These are phyloP conservation scores for Polyploca ridens DNA, from an alignment of 2,888 invertebrate genomes.

Conservation along the genomic window DNA sequence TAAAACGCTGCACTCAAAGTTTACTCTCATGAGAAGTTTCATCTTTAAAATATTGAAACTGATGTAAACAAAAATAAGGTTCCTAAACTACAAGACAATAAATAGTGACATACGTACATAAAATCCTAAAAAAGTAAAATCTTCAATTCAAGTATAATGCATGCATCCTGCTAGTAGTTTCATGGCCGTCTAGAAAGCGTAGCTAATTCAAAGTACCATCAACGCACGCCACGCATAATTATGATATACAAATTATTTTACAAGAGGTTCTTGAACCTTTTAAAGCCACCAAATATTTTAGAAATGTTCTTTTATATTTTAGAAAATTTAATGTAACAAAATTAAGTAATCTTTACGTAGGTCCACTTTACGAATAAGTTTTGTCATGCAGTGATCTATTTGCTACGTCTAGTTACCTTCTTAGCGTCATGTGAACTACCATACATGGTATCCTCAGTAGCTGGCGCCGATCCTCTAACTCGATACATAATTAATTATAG, in stretches of 20 bases:
- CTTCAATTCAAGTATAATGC: too few relatives aligned
- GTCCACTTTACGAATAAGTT: neutral
- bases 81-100: too few relatives aligned
- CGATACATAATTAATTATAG: neutral
- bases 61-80: too few relatives aligned
- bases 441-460: conserved; percentile 3
- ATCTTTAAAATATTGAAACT: neutral
- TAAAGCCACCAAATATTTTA: neutral
- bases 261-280: neutral
- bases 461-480: neutral
- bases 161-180: too few relatives aligned
- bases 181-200: too few relatives aligned
- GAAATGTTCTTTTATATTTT: neutral
- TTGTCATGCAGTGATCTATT: neutral
- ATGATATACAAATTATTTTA: neutral
- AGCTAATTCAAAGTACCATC: conserved; percentile 1
- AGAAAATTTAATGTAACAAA: neutral
- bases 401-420: neutral
- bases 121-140: too few relatives aligned
- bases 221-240: neutral
- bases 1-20: too few relatives aligned
- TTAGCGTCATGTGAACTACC: neutral
- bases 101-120: too few relatives aligned
- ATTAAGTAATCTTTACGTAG: neutral
- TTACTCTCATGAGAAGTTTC: too few relatives aligned